phyloP scores from a whole-genome alignment of 2,888 invertebrate genomes.

The Microctonus brassicae region DNA sequence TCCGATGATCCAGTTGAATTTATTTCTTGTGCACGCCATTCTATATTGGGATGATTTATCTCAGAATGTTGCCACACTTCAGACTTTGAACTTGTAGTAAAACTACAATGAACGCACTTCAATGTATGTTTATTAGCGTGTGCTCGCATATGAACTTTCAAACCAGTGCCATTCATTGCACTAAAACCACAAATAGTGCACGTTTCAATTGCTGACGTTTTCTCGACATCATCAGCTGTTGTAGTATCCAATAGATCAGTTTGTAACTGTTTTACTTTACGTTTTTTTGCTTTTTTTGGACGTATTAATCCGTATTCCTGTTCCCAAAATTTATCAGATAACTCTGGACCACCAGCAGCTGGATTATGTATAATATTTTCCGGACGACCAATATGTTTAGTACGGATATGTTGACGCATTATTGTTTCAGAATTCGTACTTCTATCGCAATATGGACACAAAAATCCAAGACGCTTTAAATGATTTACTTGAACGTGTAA shows the following conservation, averaged over 20 bases:
- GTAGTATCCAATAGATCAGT: background rate
- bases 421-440: constrained; percentile 57
- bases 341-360: constrained; percentile 47
- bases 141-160: constrained; percentile 58
- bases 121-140: constrained; percentile 51
- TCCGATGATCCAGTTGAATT: constrained; percentile 22
- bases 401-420: constrained; percentile 59
- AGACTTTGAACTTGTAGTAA: constrained; percentile 49
- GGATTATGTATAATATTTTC: constrained; percentile 57
- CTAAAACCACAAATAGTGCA: constrained; percentile 60
- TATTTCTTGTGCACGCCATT: constrained; percentile 48
- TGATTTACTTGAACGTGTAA: constrained; percentile 62
- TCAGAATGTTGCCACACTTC: constrained; percentile 62
- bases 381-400: constrained; percentile 52
- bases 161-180: constrained; percentile 54
- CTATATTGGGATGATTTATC: constrained; percentile 56
- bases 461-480: constrained; percentile 55
- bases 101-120: constrained; percentile 64
- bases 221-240: constrained; percentile 6
- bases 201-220: constrained; percentile 29
- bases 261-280: constrained; percentile 49
- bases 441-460: constrained; percentile 64
- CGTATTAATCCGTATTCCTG: constrained; percentile 59
- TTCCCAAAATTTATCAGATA: constrained; percentile 63
- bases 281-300: constrained; percentile 45